Base-by-base conservation (phyloP, 2,888 invertebrate species). In the Odontomyia ornata region DNA sequence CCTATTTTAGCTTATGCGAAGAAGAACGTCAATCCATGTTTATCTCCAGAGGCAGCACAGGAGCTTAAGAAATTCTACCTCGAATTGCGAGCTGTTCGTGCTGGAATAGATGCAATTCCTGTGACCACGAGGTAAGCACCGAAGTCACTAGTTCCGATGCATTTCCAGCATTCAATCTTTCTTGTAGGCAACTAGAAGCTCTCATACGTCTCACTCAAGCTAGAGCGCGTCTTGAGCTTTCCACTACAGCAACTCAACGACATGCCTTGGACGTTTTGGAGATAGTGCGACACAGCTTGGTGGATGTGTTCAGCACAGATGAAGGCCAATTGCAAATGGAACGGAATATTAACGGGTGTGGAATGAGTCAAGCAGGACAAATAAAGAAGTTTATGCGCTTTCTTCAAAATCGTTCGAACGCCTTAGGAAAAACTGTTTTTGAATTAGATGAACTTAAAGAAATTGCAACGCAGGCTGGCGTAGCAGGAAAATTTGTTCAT, bases 261-360 rank as follows among this genome's bases (percentile, higher is more conserved):
- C 98, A 98, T 87, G 97, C 97, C 0, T 87, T 89, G 79, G 96
- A 98, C 84, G 92, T 97, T 43, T 90, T 98, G 47, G 94, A 95
- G 83, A 90, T 98, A 75, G 91, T 96, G 86, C 92, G 93, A 82
- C 91, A 92, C 84, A 95, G 93, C 84, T 89, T 95, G 83, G 88
- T 92, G 36, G 94, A 95, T 84, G 91, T 93, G 0, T 92, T 91
- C 83, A 91, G 92, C 62, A 92, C 94, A 82, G 91, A 93, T 83
- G 89, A 89, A 81, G 89, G 81, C 75, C 76, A 75, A 69, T 46
- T 82, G 7, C 89, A 89, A 83, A 82, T 89, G 23, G 90, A 90
- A 1, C 87, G 90, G 67, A 93, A 93, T 3, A 92, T 92, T 82
- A 91, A 92, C 82, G 92, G 93, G 0, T 91, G 93, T 1, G 93